A percentile compares a stretch with the other conserved stretches of the same genome.
Evolutionary conservation across 2,888 invertebrate species (phyloP).

Genomic region (Lottia scabra): DNA sequence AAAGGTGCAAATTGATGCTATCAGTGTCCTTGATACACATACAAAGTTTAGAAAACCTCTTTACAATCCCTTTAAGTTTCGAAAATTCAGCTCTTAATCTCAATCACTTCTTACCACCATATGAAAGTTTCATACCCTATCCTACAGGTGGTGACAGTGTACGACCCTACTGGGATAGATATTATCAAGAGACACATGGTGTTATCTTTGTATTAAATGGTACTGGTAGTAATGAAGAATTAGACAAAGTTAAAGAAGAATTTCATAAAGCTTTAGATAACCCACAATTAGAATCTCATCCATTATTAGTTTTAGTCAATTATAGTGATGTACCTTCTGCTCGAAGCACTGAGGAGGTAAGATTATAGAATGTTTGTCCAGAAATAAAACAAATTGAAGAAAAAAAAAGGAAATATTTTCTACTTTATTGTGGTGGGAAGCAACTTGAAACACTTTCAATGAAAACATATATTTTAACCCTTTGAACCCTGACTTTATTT

Average conservation of each 20-base stretch:
- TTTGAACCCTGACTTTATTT: no score
- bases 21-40: no score
- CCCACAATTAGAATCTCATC: conserved; percentile 50
- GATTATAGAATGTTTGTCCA: neutral
- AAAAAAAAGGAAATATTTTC: no score
- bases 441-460: no score
- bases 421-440: no score
- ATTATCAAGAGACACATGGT: conserved; percentile 58
- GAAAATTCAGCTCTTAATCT: no score
- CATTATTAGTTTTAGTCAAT: conserved; percentile 62
- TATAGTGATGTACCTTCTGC: conserved; percentile 57
- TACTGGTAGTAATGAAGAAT: conserved; percentile 45
- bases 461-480: no score
- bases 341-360: conserved; percentile 52
- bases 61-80: no score
- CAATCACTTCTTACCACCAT: no score
- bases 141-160: conserved; percentile 61
- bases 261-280: conserved; percentile 53
- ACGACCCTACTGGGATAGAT: conserved; percentile 64
- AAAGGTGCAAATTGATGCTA: no score
- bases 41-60: no score
- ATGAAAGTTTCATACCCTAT: neutral
- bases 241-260: conserved; percentile 46
- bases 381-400: no score
- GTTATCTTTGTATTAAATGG: conserved; percentile 65